Conservation (phyloP, 2,797 vertebrate genomes). For the Esox lucius region DNA sequence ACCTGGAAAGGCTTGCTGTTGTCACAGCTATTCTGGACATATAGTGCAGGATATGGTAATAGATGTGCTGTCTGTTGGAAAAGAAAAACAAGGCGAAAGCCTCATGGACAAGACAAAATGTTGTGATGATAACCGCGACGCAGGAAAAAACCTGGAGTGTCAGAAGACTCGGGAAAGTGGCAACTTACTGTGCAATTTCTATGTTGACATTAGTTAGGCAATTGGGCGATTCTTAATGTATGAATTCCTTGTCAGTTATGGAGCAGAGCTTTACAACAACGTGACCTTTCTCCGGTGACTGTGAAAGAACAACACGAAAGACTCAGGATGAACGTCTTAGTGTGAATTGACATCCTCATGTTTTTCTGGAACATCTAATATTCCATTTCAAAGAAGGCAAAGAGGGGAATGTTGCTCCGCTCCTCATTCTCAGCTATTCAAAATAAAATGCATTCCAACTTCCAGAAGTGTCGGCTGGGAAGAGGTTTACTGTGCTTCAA, state of each 20-base stretch:
- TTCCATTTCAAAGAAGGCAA: not conserved
- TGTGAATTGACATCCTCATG: not conserved
- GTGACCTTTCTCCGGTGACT: not conserved
- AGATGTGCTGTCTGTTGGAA: not conserved
- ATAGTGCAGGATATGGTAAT: not conserved
- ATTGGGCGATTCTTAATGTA: not conserved
- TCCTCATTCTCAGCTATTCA: not conserved
- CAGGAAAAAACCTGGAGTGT: not conserved
- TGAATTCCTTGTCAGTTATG: not conserved
- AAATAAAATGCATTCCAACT: not conserved
- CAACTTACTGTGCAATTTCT: not conserved
- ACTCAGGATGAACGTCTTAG: not conserved
- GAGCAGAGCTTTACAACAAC: not conserved
- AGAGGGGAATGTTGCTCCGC: not conserved
- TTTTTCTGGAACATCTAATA: not conserved
- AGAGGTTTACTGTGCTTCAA: not conserved
- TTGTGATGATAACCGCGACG: not conserved
- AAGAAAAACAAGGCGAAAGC: not conserved
- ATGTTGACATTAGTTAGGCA: not conserved
- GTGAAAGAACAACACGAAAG: not conserved
- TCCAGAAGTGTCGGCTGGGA: not conserved
- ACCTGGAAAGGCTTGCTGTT: not conserved
- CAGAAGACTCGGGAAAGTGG: not conserved
- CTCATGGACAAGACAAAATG: not conserved
- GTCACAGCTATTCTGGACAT: not conserved